phyloP scores from a whole-genome alignment of 2,888 invertebrate species.

The Blomia tropicalis region DNA sequence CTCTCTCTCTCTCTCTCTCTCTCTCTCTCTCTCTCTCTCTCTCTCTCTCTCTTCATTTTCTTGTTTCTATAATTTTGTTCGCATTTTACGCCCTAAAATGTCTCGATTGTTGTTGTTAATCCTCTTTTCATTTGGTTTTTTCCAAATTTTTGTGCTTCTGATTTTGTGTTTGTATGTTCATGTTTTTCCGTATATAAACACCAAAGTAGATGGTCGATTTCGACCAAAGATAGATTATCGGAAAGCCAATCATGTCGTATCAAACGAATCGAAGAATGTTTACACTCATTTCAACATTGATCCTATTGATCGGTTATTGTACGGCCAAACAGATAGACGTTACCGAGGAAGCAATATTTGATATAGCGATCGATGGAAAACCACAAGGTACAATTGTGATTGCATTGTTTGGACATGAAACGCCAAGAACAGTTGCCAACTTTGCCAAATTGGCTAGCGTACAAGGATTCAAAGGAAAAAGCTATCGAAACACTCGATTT shows the following conservation, averaged over 20 bases:
- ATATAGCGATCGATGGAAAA: conserved; percentile 59
- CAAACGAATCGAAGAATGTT: background rate
- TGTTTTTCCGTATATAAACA: no score
- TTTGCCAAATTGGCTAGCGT: conserved; percentile 30
- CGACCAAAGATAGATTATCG: no score
- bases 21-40: no score
- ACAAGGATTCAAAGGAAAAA: conserved; percentile 25
- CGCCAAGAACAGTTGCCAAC: conserved; percentile 73
- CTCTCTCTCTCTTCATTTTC: no score
- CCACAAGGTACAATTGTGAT: conserved; percentile 34
- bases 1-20: no score
- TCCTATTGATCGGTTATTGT: background rate
- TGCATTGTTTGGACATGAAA: conserved; percentile 74
- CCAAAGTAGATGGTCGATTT: no score
- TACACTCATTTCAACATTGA: background rate
- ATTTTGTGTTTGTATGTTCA: no score
- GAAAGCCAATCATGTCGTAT: background rate
- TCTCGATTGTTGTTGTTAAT: no score
- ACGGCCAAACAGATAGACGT: conserved; percentile 42
- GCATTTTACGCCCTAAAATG: no score
- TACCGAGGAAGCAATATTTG: conserved; percentile 61
- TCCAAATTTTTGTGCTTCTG: no score
- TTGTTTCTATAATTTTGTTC: no score
- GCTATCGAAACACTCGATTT: conserved; percentile 27
- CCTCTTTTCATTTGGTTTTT: no score